Evolutionary conservation across 2,888 invertebrate species (phyloP).

Genomic region (Megalurothrips usitatus): DNA sequence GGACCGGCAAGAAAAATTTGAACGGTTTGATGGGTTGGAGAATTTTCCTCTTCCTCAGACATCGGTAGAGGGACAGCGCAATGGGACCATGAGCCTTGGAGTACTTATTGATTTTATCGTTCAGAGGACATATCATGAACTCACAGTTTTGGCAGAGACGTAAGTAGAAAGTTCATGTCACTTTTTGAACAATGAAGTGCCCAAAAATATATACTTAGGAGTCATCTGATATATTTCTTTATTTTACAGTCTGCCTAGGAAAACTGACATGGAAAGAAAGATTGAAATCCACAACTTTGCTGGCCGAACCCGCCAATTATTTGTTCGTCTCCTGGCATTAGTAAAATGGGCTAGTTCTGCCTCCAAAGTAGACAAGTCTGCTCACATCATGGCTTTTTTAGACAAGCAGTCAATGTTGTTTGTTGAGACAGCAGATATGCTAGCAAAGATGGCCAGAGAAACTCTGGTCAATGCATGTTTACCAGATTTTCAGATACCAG

Average conservation of each 20-base stretch:
- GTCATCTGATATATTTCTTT: conserved; percentile 29
- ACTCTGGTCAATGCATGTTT: conserved; percentile 91
- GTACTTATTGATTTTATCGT: conserved; percentile 94
- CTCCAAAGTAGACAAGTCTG: conserved; percentile 96
- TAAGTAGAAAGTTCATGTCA: conserved; percentile 53
- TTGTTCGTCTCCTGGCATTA: conserved; percentile 88
- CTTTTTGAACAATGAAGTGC: background rate
- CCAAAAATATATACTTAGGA: conserved; percentile 1
- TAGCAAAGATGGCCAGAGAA: conserved; percentile 91
- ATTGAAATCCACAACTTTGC: conserved; percentile 97
- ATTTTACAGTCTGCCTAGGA: conserved; percentile 74
- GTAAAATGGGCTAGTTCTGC: conserved; percentile 99
- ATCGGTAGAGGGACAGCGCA: conserved; percentile 53
- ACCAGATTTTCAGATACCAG: conserved; percentile 96
- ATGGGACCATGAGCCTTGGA: conserved; percentile 84
- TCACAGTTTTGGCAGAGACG: conserved; percentile 92
- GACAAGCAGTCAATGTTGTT: conserved; percentile 95
- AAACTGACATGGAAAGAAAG: conserved; percentile 97
- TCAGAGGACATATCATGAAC: conserved; percentile 95
- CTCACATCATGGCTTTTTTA: conserved; percentile 88
- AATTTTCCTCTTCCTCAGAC: background rate
- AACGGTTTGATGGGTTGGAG: conserved; percentile 43
- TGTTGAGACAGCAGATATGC: conserved; percentile 94
- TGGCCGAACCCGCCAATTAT: conserved; percentile 88
- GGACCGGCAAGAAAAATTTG: conserved; percentile 49